phyloP scores from a whole-genome alignment of 2,888 invertebrate genomes.

The Apamea crenata region DNA sequence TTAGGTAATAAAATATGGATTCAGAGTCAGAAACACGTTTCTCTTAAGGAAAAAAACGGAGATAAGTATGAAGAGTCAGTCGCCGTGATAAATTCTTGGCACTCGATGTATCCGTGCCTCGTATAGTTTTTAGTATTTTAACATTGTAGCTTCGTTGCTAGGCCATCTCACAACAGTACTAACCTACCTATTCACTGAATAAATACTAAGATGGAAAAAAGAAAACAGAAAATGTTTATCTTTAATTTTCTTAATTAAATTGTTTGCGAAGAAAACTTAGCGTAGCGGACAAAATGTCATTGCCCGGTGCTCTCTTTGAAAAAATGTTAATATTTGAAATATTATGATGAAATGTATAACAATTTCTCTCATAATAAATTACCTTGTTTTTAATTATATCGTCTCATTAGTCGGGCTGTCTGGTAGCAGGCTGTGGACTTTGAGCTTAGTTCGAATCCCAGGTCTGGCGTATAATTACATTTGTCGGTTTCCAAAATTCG shows the following conservation, averaged over 20 bases:
- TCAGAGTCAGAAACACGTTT: background rate
- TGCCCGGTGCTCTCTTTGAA: constrained; percentile 18
- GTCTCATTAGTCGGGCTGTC: constrained; percentile 50
- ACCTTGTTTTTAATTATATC: constrained; percentile 59
- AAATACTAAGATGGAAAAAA: constrained; percentile 18
- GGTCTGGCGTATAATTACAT: constrained; percentile 30
- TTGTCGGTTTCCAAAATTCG: constrained; percentile 42
- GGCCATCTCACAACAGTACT: background rate
- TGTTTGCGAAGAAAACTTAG: constrained; percentile 24
- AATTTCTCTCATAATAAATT: constrained; percentile 32
- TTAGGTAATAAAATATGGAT: background rate
- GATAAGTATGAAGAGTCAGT: constrained; percentile 6
- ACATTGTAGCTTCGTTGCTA: constrained; percentile 13
- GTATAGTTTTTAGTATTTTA: constrained; percentile 25
- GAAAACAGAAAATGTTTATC: background rate
- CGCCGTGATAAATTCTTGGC: constrained; percentile 48
- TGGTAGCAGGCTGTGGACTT: constrained; percentile 45
- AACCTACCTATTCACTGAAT: background rate
- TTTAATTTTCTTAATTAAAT: constrained; percentile 38
- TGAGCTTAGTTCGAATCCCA: constrained; percentile 34
- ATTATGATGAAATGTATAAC: constrained; percentile 37
- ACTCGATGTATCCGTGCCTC: constrained; percentile 9
- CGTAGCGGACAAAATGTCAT: constrained; percentile 29
- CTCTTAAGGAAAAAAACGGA: background rate
- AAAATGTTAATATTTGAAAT: constrained; percentile 34